These are phyloP conservation scores for Chlorodrepanis virens DNA, from an alignment of 2,113 vertebrate species.

Conservation along the genomic window DNA sequence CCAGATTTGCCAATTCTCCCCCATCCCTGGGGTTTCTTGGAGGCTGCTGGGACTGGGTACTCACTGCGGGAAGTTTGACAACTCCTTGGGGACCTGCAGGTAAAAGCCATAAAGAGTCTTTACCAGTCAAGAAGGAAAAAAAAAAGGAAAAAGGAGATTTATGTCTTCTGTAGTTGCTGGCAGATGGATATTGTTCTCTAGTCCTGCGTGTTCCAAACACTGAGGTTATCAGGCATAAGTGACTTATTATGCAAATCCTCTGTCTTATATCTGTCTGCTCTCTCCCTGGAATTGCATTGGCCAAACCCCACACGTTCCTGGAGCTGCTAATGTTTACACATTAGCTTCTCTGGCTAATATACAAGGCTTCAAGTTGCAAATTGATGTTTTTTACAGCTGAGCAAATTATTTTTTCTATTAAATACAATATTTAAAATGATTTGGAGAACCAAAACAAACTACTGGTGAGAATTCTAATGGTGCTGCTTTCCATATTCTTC, in stretches of 20 bases:
- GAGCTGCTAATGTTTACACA: slow-evolving; percentile 65
- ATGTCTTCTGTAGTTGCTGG: background rate
- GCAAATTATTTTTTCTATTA: slow-evolving; percentile 71
- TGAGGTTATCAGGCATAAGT: slow-evolving; percentile 61
- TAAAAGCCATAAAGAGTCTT: background rate
- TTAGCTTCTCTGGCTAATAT: slow-evolving; percentile 64
- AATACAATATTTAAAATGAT: slow-evolving; percentile 66
- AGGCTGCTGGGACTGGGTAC: background rate
- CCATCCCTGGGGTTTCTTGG: rapidly evolving
- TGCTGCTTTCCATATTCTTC: slow-evolving; percentile 45
- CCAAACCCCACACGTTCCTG: slow-evolving; percentile 40
- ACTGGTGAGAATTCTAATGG: slow-evolving; percentile 54
- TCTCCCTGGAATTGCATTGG: slow-evolving; percentile 61
- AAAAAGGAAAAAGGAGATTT: background rate
- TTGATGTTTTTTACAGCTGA: slow-evolving; percentile 67
- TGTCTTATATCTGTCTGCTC: slow-evolving; percentile 49
- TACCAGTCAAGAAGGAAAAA: background rate
- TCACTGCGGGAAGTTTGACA: rapidly evolving
- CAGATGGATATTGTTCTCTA: slow-evolving; percentile 25
- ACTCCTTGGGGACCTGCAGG: background rate
- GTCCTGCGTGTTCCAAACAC: background rate
- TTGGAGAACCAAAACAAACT: slow-evolving; percentile 56
- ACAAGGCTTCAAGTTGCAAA: slow-evolving; percentile 65
- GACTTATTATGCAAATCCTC: slow-evolving; percentile 70
- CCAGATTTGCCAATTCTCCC: background rate